Evolutionary conservation across 2,797 vertebrate species (phyloP), one percentile per base, ranked within the genome.

Genomic region (Sciaenops ocellatus): DNA sequence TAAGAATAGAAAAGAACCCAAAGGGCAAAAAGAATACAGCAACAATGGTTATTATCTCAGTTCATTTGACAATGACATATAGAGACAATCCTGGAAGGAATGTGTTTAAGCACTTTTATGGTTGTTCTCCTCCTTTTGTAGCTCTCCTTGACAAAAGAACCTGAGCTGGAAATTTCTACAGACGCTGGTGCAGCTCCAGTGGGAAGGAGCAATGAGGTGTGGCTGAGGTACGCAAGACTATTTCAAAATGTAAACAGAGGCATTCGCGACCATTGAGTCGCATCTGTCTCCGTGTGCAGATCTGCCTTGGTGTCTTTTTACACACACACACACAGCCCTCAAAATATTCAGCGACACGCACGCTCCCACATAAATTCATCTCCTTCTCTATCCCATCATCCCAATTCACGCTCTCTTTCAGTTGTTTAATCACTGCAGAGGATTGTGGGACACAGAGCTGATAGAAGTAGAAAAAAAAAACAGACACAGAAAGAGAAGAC

Each of bases 391-490:
- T 86, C 85, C 87, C 82, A 84, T 91, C 87, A 87, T 89, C 88
- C 78, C 76, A 54, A 89, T 89, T 90, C 88, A 89, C 63, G 78
- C 80, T 89, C 72, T 78, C 86, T 88, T 87, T 91, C 81, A 82
- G 90, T 69, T 81, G 88, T 86, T 88, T 91, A 92, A 93, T 93
- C 91, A 87, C 82, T 82, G 87, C 76, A 51, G 84, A 86, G 88
- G 86, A 88, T 89, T 87, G 85, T 74, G 84, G 80, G 83, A 82
- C 78, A 76, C 84, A 77, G 69, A 30, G 63, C 47, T 77, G 86
- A 82, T 66, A 50, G 66, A 75, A 52, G 18, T 34, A 30, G 3
- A 1, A 15, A 20, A 18, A 56, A 60, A 46, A 12, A 18, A 82
- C 65, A 78, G 18, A 56, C 69, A 82, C 70, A 68, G 18, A 67